A percentile compares a stretch with the other conserved stretches of the same genome.
phyloP scores from a whole-genome alignment of 2,113 vertebrate genomes.

The Rousettus leschenaultii region DNA sequence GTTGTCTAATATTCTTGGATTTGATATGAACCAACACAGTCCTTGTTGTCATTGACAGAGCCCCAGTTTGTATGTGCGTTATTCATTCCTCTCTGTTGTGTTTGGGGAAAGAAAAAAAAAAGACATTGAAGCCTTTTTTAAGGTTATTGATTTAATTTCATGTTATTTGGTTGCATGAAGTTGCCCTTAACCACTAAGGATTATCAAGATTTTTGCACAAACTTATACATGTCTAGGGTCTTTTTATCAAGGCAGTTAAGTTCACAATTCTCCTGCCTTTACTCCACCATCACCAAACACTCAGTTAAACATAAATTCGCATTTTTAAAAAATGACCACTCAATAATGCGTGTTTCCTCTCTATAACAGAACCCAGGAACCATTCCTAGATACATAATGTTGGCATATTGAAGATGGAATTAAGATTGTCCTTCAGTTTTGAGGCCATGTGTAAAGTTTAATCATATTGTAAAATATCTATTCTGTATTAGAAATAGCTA shows the following conservation, averaged over 20 bases:
- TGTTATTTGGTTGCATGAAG: constrained; percentile 85
- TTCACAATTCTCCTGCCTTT: constrained; percentile 43
- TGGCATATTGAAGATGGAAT: constrained; percentile 64
- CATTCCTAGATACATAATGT: constrained; percentile 66
- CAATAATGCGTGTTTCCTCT: constrained; percentile 64
- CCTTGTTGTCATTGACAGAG: constrained; percentile 82
- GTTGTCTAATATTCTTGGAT: constrained; percentile 87
- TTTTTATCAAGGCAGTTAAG: constrained; percentile 70
- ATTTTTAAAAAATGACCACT: constrained; percentile 62
- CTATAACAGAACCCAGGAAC: constrained; percentile 60
- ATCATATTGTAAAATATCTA: constrained; percentile 82
- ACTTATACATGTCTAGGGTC: constrained; percentile 71
- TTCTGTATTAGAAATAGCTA: constrained; percentile 85
- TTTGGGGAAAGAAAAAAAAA: constrained; percentile 75
- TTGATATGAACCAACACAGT: constrained; percentile 85
- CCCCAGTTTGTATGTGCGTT: constrained; percentile 85
- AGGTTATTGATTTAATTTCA: constrained; percentile 80
- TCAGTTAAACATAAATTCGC: constrained; percentile 69
- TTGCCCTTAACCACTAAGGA: constrained; percentile 81
- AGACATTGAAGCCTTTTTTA: constrained; percentile 81
- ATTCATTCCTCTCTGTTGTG: constrained; percentile 85
- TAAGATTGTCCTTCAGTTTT: constrained; percentile 72
- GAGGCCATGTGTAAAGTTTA: constrained; percentile 79
- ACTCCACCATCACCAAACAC: constrained; percentile 45
- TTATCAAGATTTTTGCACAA: constrained; percentile 73